Base-by-base conservation (phyloP, 2,888 invertebrate genomes). In the Gerosis bhagava region DNA sequence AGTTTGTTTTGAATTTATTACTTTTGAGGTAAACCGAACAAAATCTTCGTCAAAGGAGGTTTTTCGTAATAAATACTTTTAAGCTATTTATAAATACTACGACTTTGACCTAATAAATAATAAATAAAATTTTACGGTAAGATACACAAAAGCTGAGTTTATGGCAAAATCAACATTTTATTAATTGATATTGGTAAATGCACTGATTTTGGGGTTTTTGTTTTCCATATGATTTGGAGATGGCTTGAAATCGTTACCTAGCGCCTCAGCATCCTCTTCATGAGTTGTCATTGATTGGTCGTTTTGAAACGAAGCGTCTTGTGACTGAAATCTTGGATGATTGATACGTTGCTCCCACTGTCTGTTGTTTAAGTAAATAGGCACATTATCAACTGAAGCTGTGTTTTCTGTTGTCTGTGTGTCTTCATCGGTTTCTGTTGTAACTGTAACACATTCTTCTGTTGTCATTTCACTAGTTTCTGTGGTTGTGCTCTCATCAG, bases 261-360 rank as follows among this genome's bases (percentile, higher is more conserved):
- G 7, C 1, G 16, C 11, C 32, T 42, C 42, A n/a, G 32, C 8
- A 2, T 42, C 32, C 17, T 13, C 16, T 16, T 24, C 35, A 3
- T 10, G 10, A 5, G 31, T 31, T 10, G 31, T n/a, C n/a, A n/a
- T n/a, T n/a, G n/a, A 10, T 21, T 34, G 35, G 13, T 22, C n/a
- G n/a, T n/a, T 3, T 7, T 4, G 24, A 8, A 24, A 3, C 8
- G 24, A 4, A 11, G 26, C 16, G 2, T 32, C 24, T 4, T 25
- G 25, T 5, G 21, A 17, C 7, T 10, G 22, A 5, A 32, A n/a
- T 15, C 10, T 26, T 5, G 45, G 45, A 11, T 32, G 31, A 5
- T 45, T 37, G 5, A 39, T 32, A 1, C 11, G 25, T 7, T 44
- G 36, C 5, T 13, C 21, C 45, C 45, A 46, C 6, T 46, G 25